Conservation (phyloP, 2,888 invertebrate genomes). For the Rhagonycha lutea region DNA sequence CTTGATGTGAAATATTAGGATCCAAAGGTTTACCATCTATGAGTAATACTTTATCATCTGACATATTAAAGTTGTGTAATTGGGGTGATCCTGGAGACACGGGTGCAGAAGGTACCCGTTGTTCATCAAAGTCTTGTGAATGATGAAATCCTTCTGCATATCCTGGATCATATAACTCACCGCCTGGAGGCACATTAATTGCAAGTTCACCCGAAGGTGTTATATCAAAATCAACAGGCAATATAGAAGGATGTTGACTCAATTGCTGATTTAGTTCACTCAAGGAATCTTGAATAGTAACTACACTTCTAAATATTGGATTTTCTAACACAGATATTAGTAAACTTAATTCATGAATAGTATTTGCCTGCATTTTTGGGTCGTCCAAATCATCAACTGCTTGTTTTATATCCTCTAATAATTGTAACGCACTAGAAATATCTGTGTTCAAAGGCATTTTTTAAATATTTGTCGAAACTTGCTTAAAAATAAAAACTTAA, state of each 20-base stretch:
- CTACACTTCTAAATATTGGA: constrained; percentile 88
- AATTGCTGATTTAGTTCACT: constrained; percentile 85
- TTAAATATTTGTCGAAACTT: background rate
- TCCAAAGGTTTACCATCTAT: constrained; percentile 80
- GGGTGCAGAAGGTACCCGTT: constrained; percentile 76
- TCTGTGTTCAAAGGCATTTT: constrained; percentile 68
- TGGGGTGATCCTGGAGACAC: constrained; percentile 72
- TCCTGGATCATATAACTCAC: constrained; percentile 61
- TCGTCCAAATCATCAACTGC: constrained; percentile 85
- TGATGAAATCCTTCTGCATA: constrained; percentile 55
- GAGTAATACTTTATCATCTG: constrained; percentile 81
- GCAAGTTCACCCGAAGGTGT: constrained; percentile 74
- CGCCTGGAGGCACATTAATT: constrained; percentile 65
- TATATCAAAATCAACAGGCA: constrained; percentile 93
- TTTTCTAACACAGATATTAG: constrained; percentile 84
- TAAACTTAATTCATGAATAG: constrained; percentile 80
- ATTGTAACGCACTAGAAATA: constrained; percentile 86
- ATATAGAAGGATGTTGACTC: constrained; percentile 87
- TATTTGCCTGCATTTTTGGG: constrained; percentile 74
- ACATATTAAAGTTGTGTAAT: constrained; percentile 75
- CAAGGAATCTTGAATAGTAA: constrained; percentile 89
- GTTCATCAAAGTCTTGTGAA: constrained; percentile 71
- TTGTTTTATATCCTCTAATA: constrained; percentile 86
- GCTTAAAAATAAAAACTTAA: background rate
- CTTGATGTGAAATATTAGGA: constrained; percentile 82